Evolutionary conservation across 2,888 invertebrate genomes (phyloP), one percentile per base, ranked within the genome.

Genomic region (Drosophila villosipedis): DNA sequence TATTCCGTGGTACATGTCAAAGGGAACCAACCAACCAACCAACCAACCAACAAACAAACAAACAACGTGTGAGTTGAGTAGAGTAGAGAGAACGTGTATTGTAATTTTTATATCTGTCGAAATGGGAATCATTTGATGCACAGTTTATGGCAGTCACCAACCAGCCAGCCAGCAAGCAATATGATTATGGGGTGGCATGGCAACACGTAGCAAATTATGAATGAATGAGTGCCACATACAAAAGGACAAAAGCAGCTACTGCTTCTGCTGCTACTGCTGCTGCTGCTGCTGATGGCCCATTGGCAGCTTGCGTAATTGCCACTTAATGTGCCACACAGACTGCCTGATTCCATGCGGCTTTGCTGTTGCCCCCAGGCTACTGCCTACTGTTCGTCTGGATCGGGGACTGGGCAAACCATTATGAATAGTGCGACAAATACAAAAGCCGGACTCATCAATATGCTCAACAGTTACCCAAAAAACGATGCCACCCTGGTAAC

Each of bases 141-240:
- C 75, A 86, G 76, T 84, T 89, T 86, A 84, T 89, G 89, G 67
- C 61, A 47, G 35, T 41, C 14, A 37, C 60, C 68, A 74, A 22
- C 28, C 54, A 55, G 16, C n/a, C 35, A 50, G 9, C 60, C 64
- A 73, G 47, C n/a, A 30, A 55, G 61, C 68, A 76, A 79, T 72
- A 84, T 84, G 82, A 83, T 86, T 89, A 83, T 70, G 62, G 62
- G 22, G 55, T 62, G 77, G 67, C 74, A 73, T 68, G 78, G 78
- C 85, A 82, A 89, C 84, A 84, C 84, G 84, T 90, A 90, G 83
- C 88, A 87, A 90, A 85, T 85, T 84, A 88, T 90, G 85, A 85
- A 85, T 85, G 84, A 74, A 64, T 66, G 71, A 60, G 54, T 59
- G 78, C 60, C 70, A 66, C 41, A 76, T 22, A 41, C 64, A 67